These are phyloP conservation scores for Scolanthus callimorphus DNA, from an alignment of 92 coral and sea anemone genomes.

Conservation along the genomic window DNA sequence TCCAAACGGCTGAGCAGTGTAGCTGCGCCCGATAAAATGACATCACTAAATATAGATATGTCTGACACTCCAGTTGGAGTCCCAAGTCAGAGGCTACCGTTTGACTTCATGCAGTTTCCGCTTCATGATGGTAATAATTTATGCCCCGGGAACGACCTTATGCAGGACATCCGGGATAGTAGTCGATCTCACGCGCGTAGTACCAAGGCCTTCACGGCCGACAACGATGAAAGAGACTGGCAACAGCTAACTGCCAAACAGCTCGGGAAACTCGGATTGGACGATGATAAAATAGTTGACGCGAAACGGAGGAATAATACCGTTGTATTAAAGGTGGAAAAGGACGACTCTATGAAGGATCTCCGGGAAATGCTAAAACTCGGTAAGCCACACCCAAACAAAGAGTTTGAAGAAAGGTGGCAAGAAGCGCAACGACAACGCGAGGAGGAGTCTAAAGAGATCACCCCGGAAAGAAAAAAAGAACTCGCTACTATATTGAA, in stretches of 20 bases:
- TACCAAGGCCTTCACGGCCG: background rate
- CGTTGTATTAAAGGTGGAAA: background rate
- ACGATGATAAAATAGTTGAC: background rate
- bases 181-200: background rate
- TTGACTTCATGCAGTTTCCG: background rate
- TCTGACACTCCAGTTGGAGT: background rate
- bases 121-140: too few relatives aligned
- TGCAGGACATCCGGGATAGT: background rate
- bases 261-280: background rate
- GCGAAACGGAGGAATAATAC: too few relatives aligned
- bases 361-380: conserved; percentile 57
- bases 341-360: conserved; percentile 15
- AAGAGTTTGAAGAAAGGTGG: conserved; percentile 52
- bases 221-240: background rate
- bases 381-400: conserved; percentile 82
- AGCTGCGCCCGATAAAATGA: too few relatives aligned
- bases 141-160: background rate
- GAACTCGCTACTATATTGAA: background rate
- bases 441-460: conserved; percentile 17
- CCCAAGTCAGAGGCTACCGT: background rate
- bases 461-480: background rate
- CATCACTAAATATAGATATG: background rate
- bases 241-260: background rate
- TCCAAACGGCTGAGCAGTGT: too few relatives aligned
- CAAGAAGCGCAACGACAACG: background rate